These are phyloP conservation scores for Drosophila nebulosa DNA, from an alignment of 1,140 invertebrate species.

Conservation along the genomic window DNA sequence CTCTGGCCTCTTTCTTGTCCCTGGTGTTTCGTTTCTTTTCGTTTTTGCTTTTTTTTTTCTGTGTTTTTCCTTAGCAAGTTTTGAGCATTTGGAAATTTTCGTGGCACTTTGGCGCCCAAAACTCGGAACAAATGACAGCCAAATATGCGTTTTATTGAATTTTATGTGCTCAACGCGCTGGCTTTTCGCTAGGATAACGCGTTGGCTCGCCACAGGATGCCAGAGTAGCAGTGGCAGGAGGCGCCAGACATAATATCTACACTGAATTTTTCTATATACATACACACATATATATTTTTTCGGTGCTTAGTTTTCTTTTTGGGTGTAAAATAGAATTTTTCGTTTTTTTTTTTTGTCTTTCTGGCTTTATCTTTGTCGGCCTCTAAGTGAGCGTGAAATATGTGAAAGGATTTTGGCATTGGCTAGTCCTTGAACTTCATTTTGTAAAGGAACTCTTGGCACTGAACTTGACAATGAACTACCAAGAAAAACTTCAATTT, in stretches of 20 bases:
- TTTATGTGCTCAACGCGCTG: constrained; percentile 57
- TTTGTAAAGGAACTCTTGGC: constrained; percentile 30
- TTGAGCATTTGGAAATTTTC: constrained; percentile 59
- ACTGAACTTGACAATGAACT: constrained; percentile 44
- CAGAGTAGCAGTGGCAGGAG: constrained; percentile 16
- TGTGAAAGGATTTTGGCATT: constrained; percentile 39
- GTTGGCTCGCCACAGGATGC: constrained; percentile 28
- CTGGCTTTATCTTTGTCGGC: background rate
- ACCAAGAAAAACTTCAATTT: background rate
- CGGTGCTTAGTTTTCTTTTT: constrained; percentile 28
- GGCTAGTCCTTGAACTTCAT: constrained; percentile 45
- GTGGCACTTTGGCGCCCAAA: constrained; percentile 74
- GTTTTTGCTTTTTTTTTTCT: constrained; percentile 13
- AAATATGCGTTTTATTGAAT: constrained; percentile 80
- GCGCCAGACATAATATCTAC: constrained; percentile 34
- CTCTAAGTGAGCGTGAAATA: constrained; percentile 60
- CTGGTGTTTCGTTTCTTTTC: constrained; percentile 7
- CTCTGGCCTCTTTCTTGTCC: background rate
- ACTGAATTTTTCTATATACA: background rate
- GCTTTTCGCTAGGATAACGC: constrained; percentile 24
- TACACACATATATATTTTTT: constrained; percentile 1
- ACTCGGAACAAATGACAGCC: constrained; percentile 75
- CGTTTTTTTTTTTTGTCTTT: constrained; percentile 21
- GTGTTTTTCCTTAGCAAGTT: constrained; percentile 55
- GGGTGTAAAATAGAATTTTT: constrained; percentile 39